A percentile compares a stretch with the other conserved stretches of the same genome.
These are phyloP conservation scores for Hozukius guyotensis DNA, from an alignment of 2,797 vertebrate species.

Conservation along the genomic window DNA sequence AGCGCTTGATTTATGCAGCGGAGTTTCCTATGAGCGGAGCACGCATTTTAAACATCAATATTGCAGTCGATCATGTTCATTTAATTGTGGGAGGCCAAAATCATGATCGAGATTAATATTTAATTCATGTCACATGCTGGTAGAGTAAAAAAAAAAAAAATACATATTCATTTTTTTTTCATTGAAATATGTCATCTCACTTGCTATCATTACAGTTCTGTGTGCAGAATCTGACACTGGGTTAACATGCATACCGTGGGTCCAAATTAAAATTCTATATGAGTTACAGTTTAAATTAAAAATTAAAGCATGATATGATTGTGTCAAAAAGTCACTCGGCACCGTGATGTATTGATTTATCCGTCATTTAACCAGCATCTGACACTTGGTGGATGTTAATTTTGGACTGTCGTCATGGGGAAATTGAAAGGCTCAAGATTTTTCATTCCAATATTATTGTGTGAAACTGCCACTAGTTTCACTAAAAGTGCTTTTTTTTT, in stretches of 20 bases:
- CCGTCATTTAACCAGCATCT: constrained; percentile 8
- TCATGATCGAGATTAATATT: background rate
- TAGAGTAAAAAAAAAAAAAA: background rate
- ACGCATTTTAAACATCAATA: background rate
- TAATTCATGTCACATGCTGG: background rate
- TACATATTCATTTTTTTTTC: background rate
- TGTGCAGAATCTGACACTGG: background rate
- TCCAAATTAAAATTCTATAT: constrained; percentile 16
- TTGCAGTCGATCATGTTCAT: background rate
- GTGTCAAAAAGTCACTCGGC: constrained; percentile 15
- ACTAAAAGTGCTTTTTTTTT: background rate
- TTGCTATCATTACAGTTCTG: background rate
- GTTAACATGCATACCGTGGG: background rate
- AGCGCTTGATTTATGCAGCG: background rate
- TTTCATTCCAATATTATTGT: background rate
- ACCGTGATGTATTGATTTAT: constrained; percentile 18
- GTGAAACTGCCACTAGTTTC: background rate
- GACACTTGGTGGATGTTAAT: constrained; percentile 1
- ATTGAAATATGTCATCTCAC: background rate
- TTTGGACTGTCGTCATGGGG: background rate
- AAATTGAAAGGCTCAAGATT: background rate
- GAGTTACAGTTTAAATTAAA: constrained; percentile 25
- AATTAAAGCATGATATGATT: constrained; percentile 3
- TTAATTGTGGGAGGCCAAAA: background rate
- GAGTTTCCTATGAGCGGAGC: background rate